Percentiles rank a stretch among this genome's conserved stretches.
These are phyloP conservation scores for Hoplias malabaricus DNA, from an alignment of 2,113 vertebrate species.

Conservation along the genomic window DNA sequence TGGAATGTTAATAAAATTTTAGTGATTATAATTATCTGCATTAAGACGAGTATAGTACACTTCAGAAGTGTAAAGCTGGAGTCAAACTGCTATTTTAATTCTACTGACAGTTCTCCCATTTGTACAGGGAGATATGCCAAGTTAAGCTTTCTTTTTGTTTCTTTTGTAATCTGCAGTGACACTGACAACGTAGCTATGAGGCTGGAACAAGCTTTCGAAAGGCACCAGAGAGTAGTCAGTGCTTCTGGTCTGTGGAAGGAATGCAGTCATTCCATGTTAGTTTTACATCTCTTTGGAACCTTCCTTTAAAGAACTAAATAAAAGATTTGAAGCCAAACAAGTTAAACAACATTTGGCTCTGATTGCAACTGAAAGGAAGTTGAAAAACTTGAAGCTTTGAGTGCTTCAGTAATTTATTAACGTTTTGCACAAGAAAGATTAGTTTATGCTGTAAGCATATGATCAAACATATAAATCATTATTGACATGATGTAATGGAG, in stretches of 20 bases:
- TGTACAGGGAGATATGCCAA: constrained; percentile 58
- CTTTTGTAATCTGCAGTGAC: constrained; percentile 44
- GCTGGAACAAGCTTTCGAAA: constrained; percentile 22
- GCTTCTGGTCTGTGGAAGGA: constrained; percentile 7
- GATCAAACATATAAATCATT: constrained; percentile 15
- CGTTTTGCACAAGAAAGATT: constrained; percentile 44
- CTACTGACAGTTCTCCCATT: constrained; percentile 57
- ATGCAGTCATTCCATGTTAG: constrained; percentile 29
- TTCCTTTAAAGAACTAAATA: constrained; percentile 38
- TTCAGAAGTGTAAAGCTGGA: constrained; percentile 60
- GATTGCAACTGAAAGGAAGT: neutral
- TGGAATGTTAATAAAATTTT: constrained; percentile 55
- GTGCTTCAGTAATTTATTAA: constrained; percentile 10
- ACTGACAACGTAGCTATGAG: constrained; percentile 36
- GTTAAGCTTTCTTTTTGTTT: constrained; percentile 52
- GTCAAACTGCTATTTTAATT: constrained; percentile 55
- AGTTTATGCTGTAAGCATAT: constrained; percentile 35
- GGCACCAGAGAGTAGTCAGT: constrained; percentile 12
- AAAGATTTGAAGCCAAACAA: neutral
- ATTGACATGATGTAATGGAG: constrained; percentile 10
- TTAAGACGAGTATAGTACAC: constrained; percentile 58
- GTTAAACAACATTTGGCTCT: constrained; percentile 24
- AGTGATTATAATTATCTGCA: constrained; percentile 52
- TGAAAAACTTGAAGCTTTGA: constrained; percentile 3
- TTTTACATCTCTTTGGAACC: constrained; percentile 1